These are phyloP conservation scores for Gobio occitaniae DNA, from an alignment of 2,797 vertebrate genomes.

Conservation along the genomic window DNA sequence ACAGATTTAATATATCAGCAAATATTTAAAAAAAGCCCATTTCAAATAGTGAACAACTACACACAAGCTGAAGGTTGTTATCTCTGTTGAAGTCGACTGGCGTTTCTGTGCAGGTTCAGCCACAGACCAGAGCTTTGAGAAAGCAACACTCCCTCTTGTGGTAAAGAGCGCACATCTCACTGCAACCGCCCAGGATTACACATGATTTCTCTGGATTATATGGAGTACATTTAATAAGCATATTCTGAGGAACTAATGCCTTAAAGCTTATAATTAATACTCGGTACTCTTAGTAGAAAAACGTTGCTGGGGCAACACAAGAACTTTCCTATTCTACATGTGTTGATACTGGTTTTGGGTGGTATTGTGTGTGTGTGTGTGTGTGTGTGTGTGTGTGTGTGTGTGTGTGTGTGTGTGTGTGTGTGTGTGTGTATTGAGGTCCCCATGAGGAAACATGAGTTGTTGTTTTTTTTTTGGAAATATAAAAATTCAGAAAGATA, in stretches of 20 bases:
- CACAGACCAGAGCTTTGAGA: neutral
- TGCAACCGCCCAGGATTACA: conserved; percentile 42
- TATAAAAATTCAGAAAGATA: too few species aligned
- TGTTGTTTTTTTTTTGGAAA: too few species aligned
- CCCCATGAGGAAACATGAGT: too few species aligned
- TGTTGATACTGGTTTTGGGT: conserved; percentile 27
- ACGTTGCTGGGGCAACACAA: conserved; percentile 22
- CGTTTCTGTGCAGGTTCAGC: neutral
- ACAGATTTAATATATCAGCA: neutral
- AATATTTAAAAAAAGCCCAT: too few species aligned
- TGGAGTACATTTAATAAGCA: conserved; percentile 24
- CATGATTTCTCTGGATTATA: conserved; percentile 42
- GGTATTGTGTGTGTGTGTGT: conserved; percentile 23
- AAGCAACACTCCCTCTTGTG: conserved; percentile 78
- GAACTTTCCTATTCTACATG: conserved; percentile 9
- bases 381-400: neutral
- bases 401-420: neutral
- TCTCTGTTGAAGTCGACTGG: neutral
- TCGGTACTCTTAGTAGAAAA: conserved; percentile 9
- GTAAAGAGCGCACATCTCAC: conserved; percentile 56
- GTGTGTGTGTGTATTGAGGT: neutral
- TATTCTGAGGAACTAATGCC: conserved; percentile 34
- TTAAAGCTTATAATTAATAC: conserved; percentile 34
- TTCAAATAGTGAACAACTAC: neutral
- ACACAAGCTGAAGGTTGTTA: neutral